A percentile compares a stretch with the other conserved stretches of the same genome.
Evolutionary conservation across 2,888 invertebrate genomes (phyloP).

Genomic region (Heliconius sara): DNA sequence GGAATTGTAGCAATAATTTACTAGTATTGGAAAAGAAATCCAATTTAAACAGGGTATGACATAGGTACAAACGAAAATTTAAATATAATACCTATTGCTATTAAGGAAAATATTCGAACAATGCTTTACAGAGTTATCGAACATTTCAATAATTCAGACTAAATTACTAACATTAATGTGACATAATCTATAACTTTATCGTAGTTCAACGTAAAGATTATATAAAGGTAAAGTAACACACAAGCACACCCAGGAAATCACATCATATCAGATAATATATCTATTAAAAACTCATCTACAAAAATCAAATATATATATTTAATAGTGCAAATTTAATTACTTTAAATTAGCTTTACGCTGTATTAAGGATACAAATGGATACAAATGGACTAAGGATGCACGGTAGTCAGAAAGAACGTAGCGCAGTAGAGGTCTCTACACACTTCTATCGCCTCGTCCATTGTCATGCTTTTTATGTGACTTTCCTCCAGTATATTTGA

Average conservation of each 20-base stretch:
- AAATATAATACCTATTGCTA: neutral
- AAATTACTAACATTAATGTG: neutral
- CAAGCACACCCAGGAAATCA: neutral
- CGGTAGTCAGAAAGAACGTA: too few relatives aligned
- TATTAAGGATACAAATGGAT: too few relatives aligned
- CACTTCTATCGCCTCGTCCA: too few relatives aligned
- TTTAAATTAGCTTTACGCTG: too few relatives aligned
- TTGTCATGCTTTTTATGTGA: too few relatives aligned
- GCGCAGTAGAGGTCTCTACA: too few relatives aligned
- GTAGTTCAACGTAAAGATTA: neutral
- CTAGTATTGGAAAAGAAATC: conserved; percentile 6
- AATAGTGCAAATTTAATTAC: too few relatives aligned
- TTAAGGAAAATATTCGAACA: neutral
- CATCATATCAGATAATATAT: neutral
- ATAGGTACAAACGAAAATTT: neutral
- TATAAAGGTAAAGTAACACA: neutral
- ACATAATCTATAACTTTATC: neutral
- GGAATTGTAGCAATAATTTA: neutral
- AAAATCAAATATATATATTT: too few relatives aligned
- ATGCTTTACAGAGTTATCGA: too few relatives aligned
- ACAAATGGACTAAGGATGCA: too few relatives aligned
- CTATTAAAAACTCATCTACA: too few relatives aligned
- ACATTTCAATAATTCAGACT: neutral
- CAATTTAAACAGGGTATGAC: neutral
- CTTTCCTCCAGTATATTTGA: too few relatives aligned